Evolutionary conservation across 2,797 vertebrate species (phyloP).

Genomic region (Delichon dasypus): DNA sequence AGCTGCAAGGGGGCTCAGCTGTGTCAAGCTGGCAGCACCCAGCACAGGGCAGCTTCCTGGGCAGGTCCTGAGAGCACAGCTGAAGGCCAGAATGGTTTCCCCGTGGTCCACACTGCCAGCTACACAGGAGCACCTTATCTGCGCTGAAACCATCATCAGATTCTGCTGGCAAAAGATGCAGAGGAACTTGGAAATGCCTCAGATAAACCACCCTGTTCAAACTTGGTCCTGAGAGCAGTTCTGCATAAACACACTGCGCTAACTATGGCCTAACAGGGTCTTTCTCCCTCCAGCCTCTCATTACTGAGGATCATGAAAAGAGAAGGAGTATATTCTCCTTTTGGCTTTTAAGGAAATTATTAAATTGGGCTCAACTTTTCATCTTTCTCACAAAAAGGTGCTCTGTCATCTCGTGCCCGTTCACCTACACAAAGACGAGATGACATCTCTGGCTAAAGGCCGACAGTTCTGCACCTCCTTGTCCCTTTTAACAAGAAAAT

Average conservation of each 20-base stretch:
- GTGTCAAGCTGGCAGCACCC: background rate
- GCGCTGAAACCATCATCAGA: background rate
- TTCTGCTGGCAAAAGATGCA: background rate
- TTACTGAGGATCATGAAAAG: background rate
- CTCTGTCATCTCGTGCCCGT: slow-evolving; percentile 14
- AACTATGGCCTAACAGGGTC: background rate
- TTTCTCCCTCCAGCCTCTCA: background rate
- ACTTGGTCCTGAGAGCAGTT: background rate
- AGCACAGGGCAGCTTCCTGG: background rate
- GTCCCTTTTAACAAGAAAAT: slow-evolving; percentile 71
- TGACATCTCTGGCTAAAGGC: slow-evolving; percentile 60
- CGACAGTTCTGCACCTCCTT: slow-evolving; percentile 52
- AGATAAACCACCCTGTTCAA: background rate
- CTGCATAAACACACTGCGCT: background rate
- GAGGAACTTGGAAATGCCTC: background rate
- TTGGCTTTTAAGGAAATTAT: slow-evolving; percentile 3
- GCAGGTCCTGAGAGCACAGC: background rate
- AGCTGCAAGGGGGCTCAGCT: background rate
- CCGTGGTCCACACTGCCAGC: accelerated
- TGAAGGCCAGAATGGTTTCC: background rate
- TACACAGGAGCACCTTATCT: background rate
- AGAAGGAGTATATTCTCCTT: background rate
- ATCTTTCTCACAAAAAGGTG: slow-evolving; percentile 25
- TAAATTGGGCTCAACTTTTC: slow-evolving; percentile 25
- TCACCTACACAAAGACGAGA: slow-evolving; percentile 47